Evolutionary conservation across 2,888 invertebrate species (phyloP).

Genomic region (Atrina japonica): DNA sequence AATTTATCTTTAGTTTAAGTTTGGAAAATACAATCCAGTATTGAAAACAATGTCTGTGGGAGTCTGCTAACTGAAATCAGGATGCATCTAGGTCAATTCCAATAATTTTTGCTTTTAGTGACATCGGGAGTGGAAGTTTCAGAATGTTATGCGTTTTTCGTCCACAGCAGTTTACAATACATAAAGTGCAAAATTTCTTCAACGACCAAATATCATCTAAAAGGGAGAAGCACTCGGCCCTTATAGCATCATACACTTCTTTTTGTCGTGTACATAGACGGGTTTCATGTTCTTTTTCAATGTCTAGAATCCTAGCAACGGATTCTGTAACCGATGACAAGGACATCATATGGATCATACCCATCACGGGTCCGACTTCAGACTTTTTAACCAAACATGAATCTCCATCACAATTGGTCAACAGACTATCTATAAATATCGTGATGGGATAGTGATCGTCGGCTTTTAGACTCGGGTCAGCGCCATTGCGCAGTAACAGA

Average conservation of each 20-base stretch:
- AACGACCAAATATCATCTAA: slow-evolving; percentile 48
- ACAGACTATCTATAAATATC: slow-evolving; percentile 48
- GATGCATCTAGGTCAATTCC: background rate
- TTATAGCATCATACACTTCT: slow-evolving; percentile 43
- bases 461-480: slow-evolving; percentile 56
- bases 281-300: slow-evolving; percentile 23
- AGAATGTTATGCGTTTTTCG: slow-evolving; percentile 53
- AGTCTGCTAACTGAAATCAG: too few species aligned
- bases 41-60: too few species aligned
- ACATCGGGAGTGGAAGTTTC: slow-evolving; percentile 57
- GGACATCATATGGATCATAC: slow-evolving; percentile 55
- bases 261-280: slow-evolving; percentile 35
- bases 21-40: too few species aligned
- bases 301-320: slow-evolving; percentile 19
- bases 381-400: slow-evolving; percentile 33
- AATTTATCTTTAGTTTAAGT: too few species aligned
- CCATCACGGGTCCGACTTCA: slow-evolving; percentile 42
- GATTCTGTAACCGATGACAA: slow-evolving; percentile 40
- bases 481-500: slow-evolving; percentile 68
- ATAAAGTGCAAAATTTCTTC: slow-evolving; percentile 52
- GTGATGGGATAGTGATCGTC: slow-evolving; percentile 57
- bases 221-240: slow-evolving; percentile 45
- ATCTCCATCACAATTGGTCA: slow-evolving; percentile 24
- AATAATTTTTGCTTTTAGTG: slow-evolving; percentile 20
- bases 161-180: slow-evolving; percentile 53